Evolutionary conservation across 2,888 invertebrate species (phyloP).

Genomic region (Pharmacophagus antenor): DNA sequence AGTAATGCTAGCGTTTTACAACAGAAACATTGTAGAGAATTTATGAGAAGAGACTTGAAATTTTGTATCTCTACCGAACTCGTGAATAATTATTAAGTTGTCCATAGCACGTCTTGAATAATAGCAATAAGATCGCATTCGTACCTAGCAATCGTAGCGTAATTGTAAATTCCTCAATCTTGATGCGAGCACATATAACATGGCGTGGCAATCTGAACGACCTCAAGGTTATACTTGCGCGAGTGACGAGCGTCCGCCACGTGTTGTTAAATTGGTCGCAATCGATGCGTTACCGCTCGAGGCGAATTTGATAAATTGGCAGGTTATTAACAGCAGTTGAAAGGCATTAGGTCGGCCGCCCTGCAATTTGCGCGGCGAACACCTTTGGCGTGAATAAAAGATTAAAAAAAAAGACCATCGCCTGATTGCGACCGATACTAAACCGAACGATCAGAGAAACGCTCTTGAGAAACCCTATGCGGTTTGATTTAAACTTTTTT

Average conservation of each 20-base stretch:
- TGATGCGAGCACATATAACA: background rate
- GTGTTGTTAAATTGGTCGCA: slow-evolving; percentile 47
- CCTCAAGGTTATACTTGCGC: slow-evolving; percentile 1
- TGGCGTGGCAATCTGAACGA: background rate
- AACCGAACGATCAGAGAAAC: slow-evolving; percentile 48
- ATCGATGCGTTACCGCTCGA: slow-evolving; percentile 53
- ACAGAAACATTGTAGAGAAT: too few species aligned
- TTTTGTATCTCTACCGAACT: too few species aligned
- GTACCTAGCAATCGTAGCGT: background rate
- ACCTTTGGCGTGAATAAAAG: slow-evolving; percentile 69
- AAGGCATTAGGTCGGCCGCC: slow-evolving; percentile 78
- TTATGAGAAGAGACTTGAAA: too few species aligned
- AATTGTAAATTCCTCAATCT: background rate
- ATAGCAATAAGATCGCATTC: background rate
- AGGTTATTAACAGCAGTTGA: slow-evolving; percentile 81
- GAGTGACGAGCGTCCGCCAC: slow-evolving; percentile 13
- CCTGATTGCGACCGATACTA: slow-evolving; percentile 67
- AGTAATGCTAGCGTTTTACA: too few species aligned
- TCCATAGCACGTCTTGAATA: background rate
- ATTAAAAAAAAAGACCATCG: slow-evolving; percentile 67
- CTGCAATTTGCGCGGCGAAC: slow-evolving; percentile 74
- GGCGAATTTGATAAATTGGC: slow-evolving; percentile 78
- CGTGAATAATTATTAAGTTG: too few species aligned
- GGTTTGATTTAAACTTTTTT: background rate
- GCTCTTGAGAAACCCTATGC: slow-evolving; percentile 44